Evolutionary conservation across 2,797 vertebrate genomes (phyloP), one percentile per base, ranked within the genome.

Genomic region (Falco concolor): DNA sequence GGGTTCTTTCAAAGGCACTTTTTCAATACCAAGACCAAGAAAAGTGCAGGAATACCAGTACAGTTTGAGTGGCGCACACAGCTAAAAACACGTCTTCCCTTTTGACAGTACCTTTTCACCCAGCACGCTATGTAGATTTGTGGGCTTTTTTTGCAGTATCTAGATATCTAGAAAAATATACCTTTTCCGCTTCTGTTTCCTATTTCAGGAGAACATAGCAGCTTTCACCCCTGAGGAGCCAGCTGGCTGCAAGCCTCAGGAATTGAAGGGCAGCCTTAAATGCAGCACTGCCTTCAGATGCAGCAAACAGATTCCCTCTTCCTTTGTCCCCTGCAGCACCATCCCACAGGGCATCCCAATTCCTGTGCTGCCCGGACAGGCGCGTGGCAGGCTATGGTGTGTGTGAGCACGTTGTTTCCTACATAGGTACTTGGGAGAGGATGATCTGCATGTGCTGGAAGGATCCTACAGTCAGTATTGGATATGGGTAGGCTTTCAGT

Each of bases 1-100:
- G 64, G 32, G 5, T 2, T 84, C 76, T 96, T 93, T 94, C 87
- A 84, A 93, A 96, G 79, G 79, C 87, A 72, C 40, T 93, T 96
- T 76, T 93, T 93, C 84, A 94, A 38, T 78, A 44, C 9, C 76
- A 81, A 40, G 52, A 38, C 63, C 50, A 53, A 79, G 74, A 16
- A 65, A 87, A 95, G 45, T 84, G 50, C 77, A 86, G 75, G 59
- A 54, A 76, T 84, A 47, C 11, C 63, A 45, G n/a, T 19, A 86
- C 57, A 50, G 78, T 70, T 80, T 61, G 74, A 87, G 44, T 82
- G 52, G 34, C 72, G 18, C 73, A 45, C 36, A 20, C 5, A 67
- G 80, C 89, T 90, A 21, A 73, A 87, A 78, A 28, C n/a, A 15
- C 15, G 52, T 52, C 50, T 75, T 65, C 42, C 27, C 57, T 87